Evolutionary conservation across 2,797 vertebrate species (phyloP).

Genomic region (Periparus ater): DNA sequence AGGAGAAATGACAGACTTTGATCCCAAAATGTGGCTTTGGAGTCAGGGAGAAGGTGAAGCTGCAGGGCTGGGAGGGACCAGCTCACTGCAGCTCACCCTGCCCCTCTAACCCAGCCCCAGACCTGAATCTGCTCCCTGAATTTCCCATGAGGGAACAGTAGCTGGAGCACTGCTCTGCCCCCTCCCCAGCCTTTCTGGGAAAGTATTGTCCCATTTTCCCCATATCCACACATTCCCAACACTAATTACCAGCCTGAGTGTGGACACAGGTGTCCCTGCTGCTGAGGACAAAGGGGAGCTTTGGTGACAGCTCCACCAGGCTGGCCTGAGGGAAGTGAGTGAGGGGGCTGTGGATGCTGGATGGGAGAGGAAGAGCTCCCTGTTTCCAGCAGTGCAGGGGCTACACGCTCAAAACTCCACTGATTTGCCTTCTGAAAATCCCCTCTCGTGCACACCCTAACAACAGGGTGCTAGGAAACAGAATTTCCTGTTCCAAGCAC

Average conservation of each 20-base stretch:
- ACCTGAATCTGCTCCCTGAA: not conserved
- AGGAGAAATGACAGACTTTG: not conserved
- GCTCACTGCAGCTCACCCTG: not conserved
- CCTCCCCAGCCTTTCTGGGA: no score
- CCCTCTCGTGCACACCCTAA: fast-evolving
- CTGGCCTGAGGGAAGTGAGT: not conserved
- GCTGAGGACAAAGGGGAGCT: not conserved
- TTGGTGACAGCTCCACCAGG: not conserved
- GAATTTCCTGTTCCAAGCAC: not conserved
- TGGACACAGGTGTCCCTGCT: not conserved
- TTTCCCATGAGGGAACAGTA: not conserved
- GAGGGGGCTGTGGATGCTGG: not conserved
- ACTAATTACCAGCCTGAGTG: fast-evolving
- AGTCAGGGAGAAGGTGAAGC: not conserved
- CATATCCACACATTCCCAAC: not conserved
- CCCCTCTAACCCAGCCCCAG: not conserved
- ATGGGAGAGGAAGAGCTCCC: not conserved
- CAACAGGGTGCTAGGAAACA: fast-evolving
- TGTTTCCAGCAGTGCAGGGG: not conserved
- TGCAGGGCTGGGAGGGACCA: not conserved
- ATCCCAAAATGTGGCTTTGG: not conserved
- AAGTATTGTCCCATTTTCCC: not conserved
- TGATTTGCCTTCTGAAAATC: not conserved
- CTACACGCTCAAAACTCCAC: not conserved
- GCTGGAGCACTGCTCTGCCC: not conserved